phyloP scores from a whole-genome alignment of 2,797 vertebrate species.

The Knipowitschia caucasica region DNA sequence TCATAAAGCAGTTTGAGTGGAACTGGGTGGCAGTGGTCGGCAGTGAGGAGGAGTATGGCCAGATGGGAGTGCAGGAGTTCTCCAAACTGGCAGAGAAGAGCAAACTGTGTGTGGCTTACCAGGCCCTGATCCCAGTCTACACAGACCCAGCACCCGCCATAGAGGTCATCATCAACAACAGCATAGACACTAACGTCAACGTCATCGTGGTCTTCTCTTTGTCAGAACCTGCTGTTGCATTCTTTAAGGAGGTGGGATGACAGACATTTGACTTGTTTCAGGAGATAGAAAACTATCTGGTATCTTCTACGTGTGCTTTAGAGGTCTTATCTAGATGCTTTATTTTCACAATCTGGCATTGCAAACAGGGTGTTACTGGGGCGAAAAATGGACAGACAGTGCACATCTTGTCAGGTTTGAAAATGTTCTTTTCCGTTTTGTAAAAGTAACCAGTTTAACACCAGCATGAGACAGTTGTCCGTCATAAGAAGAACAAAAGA shows the following conservation, averaged over 20 bases:
- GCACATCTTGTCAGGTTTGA: too few species aligned
- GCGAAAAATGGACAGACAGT: too few species aligned
- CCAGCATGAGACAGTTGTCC: too few species aligned
- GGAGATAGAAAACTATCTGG: too few species aligned
- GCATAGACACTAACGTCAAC: slow-evolving; percentile 62
- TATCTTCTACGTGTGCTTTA: too few species aligned
- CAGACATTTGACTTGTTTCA: background rate
- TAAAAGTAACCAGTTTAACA: too few species aligned
- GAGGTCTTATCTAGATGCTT: too few species aligned
- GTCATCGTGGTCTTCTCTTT: slow-evolving; percentile 82
- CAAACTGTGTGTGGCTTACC: slow-evolving; percentile 83
- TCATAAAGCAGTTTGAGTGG: slow-evolving; percentile 79
- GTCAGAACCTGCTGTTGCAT: slow-evolving; percentile 27
- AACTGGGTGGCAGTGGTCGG: slow-evolving; percentile 87
- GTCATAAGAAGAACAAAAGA: too few species aligned
- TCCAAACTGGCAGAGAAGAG: slow-evolving; percentile 51
- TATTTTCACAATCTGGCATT: too few species aligned
- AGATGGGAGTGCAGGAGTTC: slow-evolving; percentile 70
- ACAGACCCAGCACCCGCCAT: background rate
- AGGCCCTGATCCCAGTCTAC: slow-evolving; percentile 81
- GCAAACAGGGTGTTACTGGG: too few species aligned
- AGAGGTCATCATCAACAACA: slow-evolving; percentile 53
- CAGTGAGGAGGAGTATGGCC: slow-evolving; percentile 84
- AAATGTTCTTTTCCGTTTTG: too few species aligned
- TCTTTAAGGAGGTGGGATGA: slow-evolving; percentile 73